Evolutionary conservation across 2,113 vertebrate species (phyloP), one percentile per base, ranked within the genome.

Genomic region (Hippocampus zosterae): DNA sequence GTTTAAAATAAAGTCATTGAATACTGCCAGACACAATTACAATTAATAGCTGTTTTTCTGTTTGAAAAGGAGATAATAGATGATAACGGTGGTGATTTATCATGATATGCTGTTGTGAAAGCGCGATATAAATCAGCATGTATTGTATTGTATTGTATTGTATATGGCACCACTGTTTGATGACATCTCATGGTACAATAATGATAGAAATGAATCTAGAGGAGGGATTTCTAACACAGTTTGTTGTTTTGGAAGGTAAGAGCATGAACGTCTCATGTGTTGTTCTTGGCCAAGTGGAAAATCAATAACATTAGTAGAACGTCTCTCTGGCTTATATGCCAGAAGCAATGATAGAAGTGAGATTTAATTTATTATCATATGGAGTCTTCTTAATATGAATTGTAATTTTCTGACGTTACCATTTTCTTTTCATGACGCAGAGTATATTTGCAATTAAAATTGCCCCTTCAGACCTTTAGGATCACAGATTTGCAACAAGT

Each of bases 251-350:
- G 57, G 29, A 29, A 18, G 57, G 33, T 60, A 33, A 59, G 23
- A 69, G 10, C 46, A 19, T 27, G 18, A 48, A 65, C 52, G 44
- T 13, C 5, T 67, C 3, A 64, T 48, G 68, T 60, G 71, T 29
- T 0, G 0, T 53, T 72, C 75, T 77, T 78, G 69, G 19, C 79
- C 27, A 41, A 75, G 70, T 76, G 79, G 55, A 87, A 89, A 89
- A 90, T 91, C 87, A 82, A 90, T 91, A 85, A 29, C 63, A 73
- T 77, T 78, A 88, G 65, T 56, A 29, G 66, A 80, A 81, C 62
- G 63, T 21, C 37, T 82, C 68, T 77, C 37, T 75, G 73, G 69
- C 65, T 41, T 73, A 64, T 56, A 73, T 61, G 65, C 71, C 64
- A 68, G 68, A 72, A 76, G 27, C 75, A 50, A 72, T 59, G 62